These are phyloP conservation scores for Schlechtendalia chinensis DNA, from an alignment of 1,140 invertebrate genomes.

Conservation along the genomic window DNA sequence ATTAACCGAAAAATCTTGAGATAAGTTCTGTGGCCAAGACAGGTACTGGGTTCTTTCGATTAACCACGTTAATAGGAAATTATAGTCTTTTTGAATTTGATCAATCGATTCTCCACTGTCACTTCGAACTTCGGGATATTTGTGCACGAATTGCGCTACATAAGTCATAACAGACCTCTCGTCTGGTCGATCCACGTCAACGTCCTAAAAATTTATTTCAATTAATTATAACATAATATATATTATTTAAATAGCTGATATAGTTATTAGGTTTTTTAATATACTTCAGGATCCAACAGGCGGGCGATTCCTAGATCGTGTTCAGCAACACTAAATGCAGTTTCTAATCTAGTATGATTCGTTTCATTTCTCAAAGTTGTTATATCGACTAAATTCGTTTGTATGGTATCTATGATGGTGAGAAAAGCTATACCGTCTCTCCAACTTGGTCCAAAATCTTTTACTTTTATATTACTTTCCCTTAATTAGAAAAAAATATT, in stretches of 20 bases:
- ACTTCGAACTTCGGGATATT: conserved; percentile 75
- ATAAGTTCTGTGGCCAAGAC: conserved; percentile 57
- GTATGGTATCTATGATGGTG: conserved; percentile 92
- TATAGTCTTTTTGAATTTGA: conserved; percentile 76
- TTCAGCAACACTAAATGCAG: conserved; percentile 92
- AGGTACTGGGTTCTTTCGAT: conserved; percentile 70
- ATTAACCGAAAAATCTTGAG: conserved; percentile 62
- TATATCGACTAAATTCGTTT: conserved; percentile 87
- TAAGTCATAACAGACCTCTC: conserved; percentile 99
- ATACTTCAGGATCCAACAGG: conserved; percentile 80
- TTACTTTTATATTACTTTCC: conserved; percentile 82
- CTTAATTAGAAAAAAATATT: conserved; percentile 58
- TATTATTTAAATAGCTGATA: background rate
- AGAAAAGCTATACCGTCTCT: conserved; percentile 94
- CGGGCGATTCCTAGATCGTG: conserved; percentile 87
- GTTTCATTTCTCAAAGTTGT: conserved; percentile 73
- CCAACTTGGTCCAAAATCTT: conserved; percentile 96
- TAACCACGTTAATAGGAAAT: conserved; percentile 77
- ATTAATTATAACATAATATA: background rate
- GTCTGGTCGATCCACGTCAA: conserved; percentile 94
- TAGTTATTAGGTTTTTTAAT: background rate
- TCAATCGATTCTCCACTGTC: conserved; percentile 69
- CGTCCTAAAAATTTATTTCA: conserved; percentile 64
- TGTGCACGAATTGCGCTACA: conserved; percentile 96
- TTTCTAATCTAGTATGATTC: conserved; percentile 81